A percentile compares a stretch with the other conserved stretches of the same genome.
Conservation (phyloP, 2,888 invertebrate genomes). For the Tetramorium bicarinatum region DNA sequence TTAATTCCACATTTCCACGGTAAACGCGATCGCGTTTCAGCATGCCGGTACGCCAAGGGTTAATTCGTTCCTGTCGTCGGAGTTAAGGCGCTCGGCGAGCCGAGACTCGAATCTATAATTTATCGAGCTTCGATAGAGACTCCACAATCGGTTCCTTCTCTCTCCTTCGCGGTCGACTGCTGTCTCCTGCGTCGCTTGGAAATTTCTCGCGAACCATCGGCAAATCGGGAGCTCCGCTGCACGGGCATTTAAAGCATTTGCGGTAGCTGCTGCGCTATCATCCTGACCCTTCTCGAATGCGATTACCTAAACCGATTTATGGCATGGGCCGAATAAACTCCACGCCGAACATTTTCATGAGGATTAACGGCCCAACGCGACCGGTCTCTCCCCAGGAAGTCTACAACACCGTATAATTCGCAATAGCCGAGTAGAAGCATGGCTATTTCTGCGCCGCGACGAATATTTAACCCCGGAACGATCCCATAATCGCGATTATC, state of each 20-base stretch:
- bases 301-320: conserved; percentile 71
- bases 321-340: conserved; percentile 63
- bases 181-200: conserved; percentile 43
- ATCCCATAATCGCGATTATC: conserved; percentile 1
- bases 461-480: conserved; percentile 18
- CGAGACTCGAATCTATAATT: conserved; percentile 64
- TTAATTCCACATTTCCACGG: background rate
- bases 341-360: conserved; percentile 56
- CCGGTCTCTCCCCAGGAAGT: background rate
- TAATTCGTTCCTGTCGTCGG: conserved; percentile 48
- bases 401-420: conserved; percentile 38
- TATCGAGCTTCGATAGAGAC: conserved; percentile 61
- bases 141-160: background rate
- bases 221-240: conserved; percentile 40
- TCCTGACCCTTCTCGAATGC: conserved; percentile 45
- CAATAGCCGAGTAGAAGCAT: conserved; percentile 41
- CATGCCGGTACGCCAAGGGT: conserved; percentile 20
- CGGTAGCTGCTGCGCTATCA: conserved; percentile 55
- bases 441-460: conserved; percentile 11
- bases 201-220: conserved; percentile 62
- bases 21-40: conserved; percentile 26
- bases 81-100: conserved; percentile 37
- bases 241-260: conserved; percentile 65
- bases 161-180: conserved; percentile 27
- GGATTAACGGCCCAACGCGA: conserved; percentile 51